Evolutionary conservation across 1,140 invertebrate genomes (phyloP).

Genomic region (Brachionus manjavacas): DNA sequence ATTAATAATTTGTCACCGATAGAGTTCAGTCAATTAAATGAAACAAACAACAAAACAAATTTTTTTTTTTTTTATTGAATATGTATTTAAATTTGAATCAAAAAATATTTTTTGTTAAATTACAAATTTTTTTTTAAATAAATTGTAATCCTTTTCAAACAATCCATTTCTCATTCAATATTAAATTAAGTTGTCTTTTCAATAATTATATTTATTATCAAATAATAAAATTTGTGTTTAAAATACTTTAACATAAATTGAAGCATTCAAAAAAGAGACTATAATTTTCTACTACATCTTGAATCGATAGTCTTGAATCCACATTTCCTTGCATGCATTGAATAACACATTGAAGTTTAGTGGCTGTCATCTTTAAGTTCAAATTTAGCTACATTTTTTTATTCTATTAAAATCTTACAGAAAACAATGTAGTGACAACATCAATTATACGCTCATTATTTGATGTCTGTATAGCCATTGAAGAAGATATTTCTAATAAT

Average conservation of each 20-base stretch:
- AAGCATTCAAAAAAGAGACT: slow-evolving; percentile 26
- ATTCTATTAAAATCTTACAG: background rate
- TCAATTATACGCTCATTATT: background rate
- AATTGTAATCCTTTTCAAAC: no score
- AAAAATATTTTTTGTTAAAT: no score
- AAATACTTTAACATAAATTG: slow-evolving; percentile 5
- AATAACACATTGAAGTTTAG: slow-evolving; percentile 19
- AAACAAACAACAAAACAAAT: no score
- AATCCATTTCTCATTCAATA: no score
- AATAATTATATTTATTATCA: background rate
- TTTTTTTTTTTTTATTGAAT: no score
- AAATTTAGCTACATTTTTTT: background rate
- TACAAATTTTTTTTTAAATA: no score
- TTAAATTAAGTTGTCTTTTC: no score
- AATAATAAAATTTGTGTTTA: no score
- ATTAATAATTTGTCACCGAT: no score
- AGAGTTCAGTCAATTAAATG: no score
- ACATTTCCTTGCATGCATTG: slow-evolving; percentile 41
- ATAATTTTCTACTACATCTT: background rate
- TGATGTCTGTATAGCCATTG: background rate
- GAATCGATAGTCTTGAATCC: background rate
- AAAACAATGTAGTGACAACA: background rate
- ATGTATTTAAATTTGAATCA: no score
- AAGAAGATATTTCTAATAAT: background rate
- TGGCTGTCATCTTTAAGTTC: background rate